phyloP scores from a whole-genome alignment of 2,888 invertebrate genomes.

The Cepaea hortensis region DNA sequence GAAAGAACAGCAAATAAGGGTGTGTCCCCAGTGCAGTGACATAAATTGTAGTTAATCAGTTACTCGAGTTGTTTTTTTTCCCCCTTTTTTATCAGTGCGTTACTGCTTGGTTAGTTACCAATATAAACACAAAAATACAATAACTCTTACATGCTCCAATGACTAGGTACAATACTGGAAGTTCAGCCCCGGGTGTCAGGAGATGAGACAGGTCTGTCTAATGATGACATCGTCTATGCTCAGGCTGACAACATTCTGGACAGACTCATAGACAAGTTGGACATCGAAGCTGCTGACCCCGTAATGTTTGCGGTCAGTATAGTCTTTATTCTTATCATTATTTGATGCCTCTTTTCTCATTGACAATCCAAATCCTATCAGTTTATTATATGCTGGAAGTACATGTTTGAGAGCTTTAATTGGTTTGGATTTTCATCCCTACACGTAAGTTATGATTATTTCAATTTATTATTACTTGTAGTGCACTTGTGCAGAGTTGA shows the following conservation, averaged over 20 bases:
- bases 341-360: background rate
- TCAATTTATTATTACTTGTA: background rate
- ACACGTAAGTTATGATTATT: background rate
- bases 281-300: slow-evolving; percentile 82
- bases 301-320: slow-evolving; percentile 77
- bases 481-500: no score
- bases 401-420: no score
- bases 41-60: no score
- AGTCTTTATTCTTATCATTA: background rate
- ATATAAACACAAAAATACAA: no score
- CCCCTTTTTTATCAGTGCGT: no score
- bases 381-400: no score
- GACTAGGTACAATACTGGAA: slow-evolving; percentile 82
- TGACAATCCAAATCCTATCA: slow-evolving; percentile 55
- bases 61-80: no score
- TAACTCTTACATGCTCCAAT: background rate
- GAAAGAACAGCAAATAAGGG: no score
- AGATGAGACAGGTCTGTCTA: slow-evolving; percentile 82
- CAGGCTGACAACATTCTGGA: slow-evolving; percentile 84
- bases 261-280: slow-evolving; percentile 81
- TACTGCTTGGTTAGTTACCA: no score
- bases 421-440: no score
- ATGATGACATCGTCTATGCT: slow-evolving; percentile 87
- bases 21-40: no score
- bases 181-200: slow-evolving; percentile 85